Base-by-base conservation (phyloP, 2,888 invertebrate genomes). In the Biston stratarius region DNA sequence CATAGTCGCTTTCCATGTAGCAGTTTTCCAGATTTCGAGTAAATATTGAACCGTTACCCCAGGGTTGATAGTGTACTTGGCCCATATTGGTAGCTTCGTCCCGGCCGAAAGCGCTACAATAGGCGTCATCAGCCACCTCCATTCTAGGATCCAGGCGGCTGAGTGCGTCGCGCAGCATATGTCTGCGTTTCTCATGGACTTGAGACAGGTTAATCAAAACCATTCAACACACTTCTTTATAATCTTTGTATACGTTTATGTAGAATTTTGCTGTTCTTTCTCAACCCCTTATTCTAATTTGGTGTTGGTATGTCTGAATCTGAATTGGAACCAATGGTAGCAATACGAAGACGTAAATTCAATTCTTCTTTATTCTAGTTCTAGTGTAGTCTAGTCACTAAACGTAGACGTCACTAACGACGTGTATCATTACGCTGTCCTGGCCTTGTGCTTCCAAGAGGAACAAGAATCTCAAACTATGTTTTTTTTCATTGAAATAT, bases 1-100 rank as follows among this genome's bases (percentile, higher is more conserved):
- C 1, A 33, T 33, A 10, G 24, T 7, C 14, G 10, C 14, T 36
- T n/a, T n/a, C 1, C 7, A 1, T 36, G 5, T 9, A 53, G 11
- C 38, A 14, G 12, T 7, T 5, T 38, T 6, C 38, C 12, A 33
- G 24, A 14, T 45, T 40, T 24, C 45, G 3, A 47, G 24, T 24
- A 3, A 14, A n/a, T 36, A 56, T 47, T 57, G 38, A 11, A 47
- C 14, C 12, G 9, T 61, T 3, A 40, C 7, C 9, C 42, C 76
- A 93, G 92, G 96, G 14, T 83, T 98, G 61, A 96, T 98, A 74
- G 96, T 96, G 2, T 98, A 96, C 87, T 92, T 99, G 92, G 97
- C 98, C 0, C 98, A 98, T 83, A 95, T 98, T 67, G 99, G 99
- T 34, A 96, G 97, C 78, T 99, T 96, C 89, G 97, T 99, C 8